phyloP scores from a whole-genome alignment of 2,888 invertebrate genomes.

The Volucella inflata region DNA sequence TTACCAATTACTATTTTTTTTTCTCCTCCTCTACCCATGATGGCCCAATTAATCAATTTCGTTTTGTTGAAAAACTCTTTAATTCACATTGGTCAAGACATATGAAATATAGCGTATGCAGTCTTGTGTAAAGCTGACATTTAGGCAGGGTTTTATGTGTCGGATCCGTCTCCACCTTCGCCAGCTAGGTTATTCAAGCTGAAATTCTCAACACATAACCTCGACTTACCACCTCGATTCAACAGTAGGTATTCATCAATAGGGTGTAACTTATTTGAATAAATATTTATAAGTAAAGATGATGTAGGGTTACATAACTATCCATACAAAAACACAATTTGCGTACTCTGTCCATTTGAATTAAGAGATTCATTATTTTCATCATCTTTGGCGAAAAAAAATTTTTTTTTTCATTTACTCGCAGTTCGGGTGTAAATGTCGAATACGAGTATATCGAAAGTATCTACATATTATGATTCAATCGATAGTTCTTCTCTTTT shows the following conservation, averaged over 20 bases:
- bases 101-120: constrained; percentile 26
- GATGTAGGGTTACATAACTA: constrained; percentile 57
- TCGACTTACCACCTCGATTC: neutral
- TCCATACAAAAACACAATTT: constrained; percentile 12
- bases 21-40: too few species aligned
- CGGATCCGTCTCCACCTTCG: constrained; percentile 17
- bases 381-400: constrained; percentile 29
- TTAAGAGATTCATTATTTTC: constrained; percentile 16
- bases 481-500: neutral
- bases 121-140: constrained; percentile 71
- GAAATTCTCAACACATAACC: constrained; percentile 17
- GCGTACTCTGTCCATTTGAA: constrained; percentile 5
- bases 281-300: constrained; percentile 60
- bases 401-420: constrained; percentile 30
- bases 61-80: too few species aligned
- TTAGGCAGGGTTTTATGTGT: constrained; percentile 45
- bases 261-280: constrained; percentile 67
- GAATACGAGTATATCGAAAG: neutral
- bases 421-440: constrained; percentile 7
- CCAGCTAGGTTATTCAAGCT: constrained; percentile 24
- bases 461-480: constrained; percentile 30
- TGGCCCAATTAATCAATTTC: too few species aligned
- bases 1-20: too few species aligned
- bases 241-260: constrained; percentile 58
- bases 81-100: too few species aligned